Percentiles rank a stretch among this genome's conserved stretches.
Conservation (phyloP, 2,888 invertebrate species). For the Agrotis segetum region DNA sequence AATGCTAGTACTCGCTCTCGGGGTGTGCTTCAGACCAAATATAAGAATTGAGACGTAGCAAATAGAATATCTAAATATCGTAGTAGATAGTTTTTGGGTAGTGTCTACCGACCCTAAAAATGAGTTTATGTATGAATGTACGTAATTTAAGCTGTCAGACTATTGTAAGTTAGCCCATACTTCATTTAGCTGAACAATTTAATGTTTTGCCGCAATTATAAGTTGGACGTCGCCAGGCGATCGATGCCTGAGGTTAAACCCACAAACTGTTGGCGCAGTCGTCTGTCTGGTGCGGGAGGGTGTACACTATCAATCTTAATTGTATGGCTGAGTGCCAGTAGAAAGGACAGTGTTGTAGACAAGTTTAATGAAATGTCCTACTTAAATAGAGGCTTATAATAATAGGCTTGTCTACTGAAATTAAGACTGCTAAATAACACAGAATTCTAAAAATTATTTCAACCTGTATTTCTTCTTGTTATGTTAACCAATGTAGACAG, state of each 20-base stretch:
- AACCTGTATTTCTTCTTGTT: too few relatives aligned
- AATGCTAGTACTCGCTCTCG: background rate
- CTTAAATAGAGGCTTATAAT: too few relatives aligned
- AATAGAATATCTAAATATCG: background rate
- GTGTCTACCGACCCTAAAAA: background rate
- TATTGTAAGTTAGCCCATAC: background rate
- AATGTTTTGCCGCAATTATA: too few relatives aligned
- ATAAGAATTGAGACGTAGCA: background rate
- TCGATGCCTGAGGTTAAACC: background rate
- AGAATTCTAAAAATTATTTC: too few relatives aligned
- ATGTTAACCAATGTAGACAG: too few relatives aligned
- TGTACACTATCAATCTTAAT: background rate
- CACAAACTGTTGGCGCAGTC: background rate
- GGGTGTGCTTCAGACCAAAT: too few relatives aligned
- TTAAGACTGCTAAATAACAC: too few relatives aligned
- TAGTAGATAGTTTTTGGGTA: background rate
- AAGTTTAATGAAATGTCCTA: too few relatives aligned
- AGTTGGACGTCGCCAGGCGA: too few relatives aligned
- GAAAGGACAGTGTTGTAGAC: background rate
- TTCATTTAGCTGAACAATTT: too few relatives aligned
- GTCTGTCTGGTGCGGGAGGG: background rate
- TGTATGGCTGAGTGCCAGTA: slow-evolving; percentile 6
- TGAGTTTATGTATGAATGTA: background rate
- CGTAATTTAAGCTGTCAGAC: background rate
- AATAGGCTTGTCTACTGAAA: too few relatives aligned